Base-by-base conservation (phyloP, 1,140 invertebrate species). In the Frieseomelitta varia region DNA sequence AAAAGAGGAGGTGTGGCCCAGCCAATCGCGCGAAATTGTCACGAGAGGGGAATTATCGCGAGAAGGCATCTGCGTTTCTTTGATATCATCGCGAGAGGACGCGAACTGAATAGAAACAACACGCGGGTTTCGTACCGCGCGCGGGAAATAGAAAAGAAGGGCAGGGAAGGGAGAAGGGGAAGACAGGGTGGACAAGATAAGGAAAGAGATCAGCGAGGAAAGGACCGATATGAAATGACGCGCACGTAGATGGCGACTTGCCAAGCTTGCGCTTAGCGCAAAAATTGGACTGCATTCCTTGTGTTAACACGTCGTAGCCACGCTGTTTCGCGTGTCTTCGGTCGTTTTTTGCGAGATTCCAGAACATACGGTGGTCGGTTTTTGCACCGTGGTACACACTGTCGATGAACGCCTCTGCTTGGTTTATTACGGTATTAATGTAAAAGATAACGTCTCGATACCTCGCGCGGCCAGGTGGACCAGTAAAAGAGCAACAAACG, bases 271-370 rank as follows among this genome's bases (percentile, higher is more conserved):
- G n/a, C 24, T 58, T 75, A 76, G 77, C 27, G 69, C 80, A 91
- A 90, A 91, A 91, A 91, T 90, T 82, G 80, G 72, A 85, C 89
- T 61, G 89, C 90, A 91, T 91, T 89, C 88, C 85, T 87, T 53
- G 55, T 84, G 81, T 89, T 89, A 88, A 87, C 81, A 84, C 87
- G 73, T 81, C 83, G 71, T 14, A 47, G 19, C 51, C 55, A 69
- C 76, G 87, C 55, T 85, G 76, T 90, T 90, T 85, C 88, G 85
- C 87, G 87, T 86, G 82, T 88, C 88, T 84, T 69, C 65, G 85
- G 63, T 77, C 63, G 78, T 88, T 88, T 47, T 87, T 87, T 88
- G 87, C 75, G 79, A 65, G 68, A 82, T 83, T 85, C 80, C 82
- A 24, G 24, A 55, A 55, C 63, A 53, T 67, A 68, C 73, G 81